Conservation (phyloP, 2,888 invertebrate species). For the Drosophila anomalata region DNA sequence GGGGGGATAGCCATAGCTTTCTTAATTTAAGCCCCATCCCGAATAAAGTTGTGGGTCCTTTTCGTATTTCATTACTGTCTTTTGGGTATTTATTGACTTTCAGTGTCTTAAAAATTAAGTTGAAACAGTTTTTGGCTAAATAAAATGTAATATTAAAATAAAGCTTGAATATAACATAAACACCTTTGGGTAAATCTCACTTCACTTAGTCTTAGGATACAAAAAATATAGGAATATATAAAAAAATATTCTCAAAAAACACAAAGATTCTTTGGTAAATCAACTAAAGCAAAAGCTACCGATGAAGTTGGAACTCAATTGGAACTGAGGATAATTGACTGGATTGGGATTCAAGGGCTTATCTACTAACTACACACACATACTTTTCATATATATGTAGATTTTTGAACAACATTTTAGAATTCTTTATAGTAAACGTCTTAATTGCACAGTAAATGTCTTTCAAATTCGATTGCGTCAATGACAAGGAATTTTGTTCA, state of each 20-base stretch:
- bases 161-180: slow-evolving; percentile 63
- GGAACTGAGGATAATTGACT: slow-evolving; percentile 53
- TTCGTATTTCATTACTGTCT: slow-evolving; percentile 39
- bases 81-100: slow-evolving; percentile 65
- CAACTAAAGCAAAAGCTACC: slow-evolving; percentile 63
- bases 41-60: neutral
- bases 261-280: slow-evolving; percentile 68
- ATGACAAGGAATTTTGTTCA: slow-evolving; percentile 57
- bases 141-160: slow-evolving; percentile 54
- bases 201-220: slow-evolving; percentile 8
- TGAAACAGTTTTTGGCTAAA: slow-evolving; percentile 52
- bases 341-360: slow-evolving; percentile 37
- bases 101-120: slow-evolving; percentile 33
- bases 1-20: too few species aligned
- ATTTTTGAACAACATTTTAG: slow-evolving; percentile 67
- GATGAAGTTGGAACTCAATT: slow-evolving; percentile 33
- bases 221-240: slow-evolving; percentile 13
- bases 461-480: slow-evolving; percentile 45
- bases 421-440: slow-evolving; percentile 59
- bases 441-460: slow-evolving; percentile 69
- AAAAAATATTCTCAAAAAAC: slow-evolving; percentile 23
- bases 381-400: slow-evolving; percentile 35
- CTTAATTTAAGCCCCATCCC: too few species aligned
- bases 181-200: slow-evolving; percentile 49
- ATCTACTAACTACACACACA: slow-evolving; percentile 59